phyloP scores from a whole-genome alignment of 2,797 vertebrate species.

The Characodon lateralis region DNA sequence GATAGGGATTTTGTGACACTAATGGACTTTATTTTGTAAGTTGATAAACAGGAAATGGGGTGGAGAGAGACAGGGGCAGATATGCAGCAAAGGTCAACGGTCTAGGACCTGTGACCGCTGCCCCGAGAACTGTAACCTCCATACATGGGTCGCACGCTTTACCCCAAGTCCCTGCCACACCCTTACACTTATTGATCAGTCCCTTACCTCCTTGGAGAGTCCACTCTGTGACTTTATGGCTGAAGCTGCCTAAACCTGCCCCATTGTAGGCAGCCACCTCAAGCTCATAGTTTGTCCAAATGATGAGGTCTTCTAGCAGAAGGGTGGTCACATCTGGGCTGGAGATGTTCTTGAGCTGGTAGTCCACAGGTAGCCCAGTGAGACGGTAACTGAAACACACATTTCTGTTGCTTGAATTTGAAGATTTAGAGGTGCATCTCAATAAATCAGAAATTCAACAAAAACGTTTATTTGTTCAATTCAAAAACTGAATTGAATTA shows the following conservation, averaged over 20 bases:
- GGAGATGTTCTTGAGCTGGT: constrained; percentile 95
- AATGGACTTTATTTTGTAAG: too few species aligned
- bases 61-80: too few species aligned
- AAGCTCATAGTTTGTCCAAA: constrained; percentile 99
- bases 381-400: constrained; percentile 87
- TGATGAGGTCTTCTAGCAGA: constrained; percentile 96
- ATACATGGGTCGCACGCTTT: too few species aligned
- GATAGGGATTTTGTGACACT: too few species aligned
- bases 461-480: not conserved
- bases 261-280: constrained; percentile 96
- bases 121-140: too few species aligned
- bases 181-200: not conserved
- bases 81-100: too few species aligned
- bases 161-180: too few species aligned
- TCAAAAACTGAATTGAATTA: not conserved
- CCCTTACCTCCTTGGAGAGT: constrained; percentile 94
- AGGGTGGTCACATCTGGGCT: constrained; percentile 92
- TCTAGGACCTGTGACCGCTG: too few species aligned
- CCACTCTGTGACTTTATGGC: constrained; percentile 95
- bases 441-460: not conserved
- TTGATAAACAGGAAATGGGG: too few species aligned
- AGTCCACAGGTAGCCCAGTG: constrained; percentile 92
- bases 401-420: not conserved
- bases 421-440: not conserved
- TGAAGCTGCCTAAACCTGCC: constrained; percentile 92